phyloP scores from a whole-genome alignment of 2,888 invertebrate genomes.

The Phlogophora meticulosa region DNA sequence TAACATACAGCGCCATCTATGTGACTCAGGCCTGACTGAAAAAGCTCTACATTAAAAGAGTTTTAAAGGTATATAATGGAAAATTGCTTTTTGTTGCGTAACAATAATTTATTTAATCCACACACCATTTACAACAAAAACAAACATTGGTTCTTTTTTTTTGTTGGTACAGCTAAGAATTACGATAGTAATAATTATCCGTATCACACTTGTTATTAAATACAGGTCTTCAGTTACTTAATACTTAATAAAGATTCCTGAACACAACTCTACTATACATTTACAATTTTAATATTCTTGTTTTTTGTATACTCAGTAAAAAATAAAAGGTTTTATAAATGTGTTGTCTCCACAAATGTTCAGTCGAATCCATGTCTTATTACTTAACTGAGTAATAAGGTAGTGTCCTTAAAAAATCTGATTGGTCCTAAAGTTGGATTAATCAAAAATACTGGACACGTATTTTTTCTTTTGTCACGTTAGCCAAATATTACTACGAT shows the following conservation, averaged over 20 bases:
- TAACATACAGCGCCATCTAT: neutral
- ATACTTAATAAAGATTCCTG: neutral
- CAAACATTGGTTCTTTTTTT: neutral
- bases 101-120: slow-evolving; percentile 22
- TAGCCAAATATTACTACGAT: too few species aligned
- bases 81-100: neutral
- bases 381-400: too few species aligned
- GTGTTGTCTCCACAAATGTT: neutral
- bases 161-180: neutral
- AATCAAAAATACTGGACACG: too few species aligned
- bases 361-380: neutral
- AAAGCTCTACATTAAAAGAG: neutral
- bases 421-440: slow-evolving; percentile 4
- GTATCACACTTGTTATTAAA: neutral
- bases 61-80: neutral
- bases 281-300: neutral
- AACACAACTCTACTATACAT: neutral
- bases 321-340: neutral
- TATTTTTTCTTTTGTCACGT: too few species aligned
- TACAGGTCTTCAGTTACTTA: neutral
- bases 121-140: slow-evolving; percentile 15
- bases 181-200: neutral
- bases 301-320: neutral
- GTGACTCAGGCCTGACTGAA: too few species aligned
- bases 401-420: slow-evolving; percentile 9